Evolutionary conservation across 2,888 invertebrate species (phyloP), one percentile per base, ranked within the genome.

Genomic region (Drosophila algonquin): DNA sequence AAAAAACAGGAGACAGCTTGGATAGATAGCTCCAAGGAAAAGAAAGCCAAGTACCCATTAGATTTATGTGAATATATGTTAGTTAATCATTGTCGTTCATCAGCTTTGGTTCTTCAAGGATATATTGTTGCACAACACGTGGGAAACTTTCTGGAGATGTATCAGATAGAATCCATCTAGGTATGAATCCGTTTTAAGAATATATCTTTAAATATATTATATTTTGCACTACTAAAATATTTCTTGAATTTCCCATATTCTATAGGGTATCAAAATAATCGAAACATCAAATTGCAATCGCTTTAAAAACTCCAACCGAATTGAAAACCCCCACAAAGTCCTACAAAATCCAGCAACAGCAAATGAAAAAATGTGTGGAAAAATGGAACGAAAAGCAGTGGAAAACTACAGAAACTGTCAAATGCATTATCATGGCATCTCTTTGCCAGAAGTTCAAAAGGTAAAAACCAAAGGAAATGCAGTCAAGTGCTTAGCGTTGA

Each of bases 341-440:
- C 56, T 56, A 64, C 59, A 64, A 73, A 73, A 53, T 52, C 57
- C 18, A 35, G 71, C 44, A 16, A 32, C 56, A 27, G 10, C 58
- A 9, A 7, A 59, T 4, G 45, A 51, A 51, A 35, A 46, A 4
- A 7, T 9, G 1, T 6, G 46, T 3, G 21, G 18, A 57, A 47
- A 16, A 52, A 16, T 24, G 0, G 24, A 1, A 30, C 30, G 59
- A 55, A 32, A 44, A 44, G 56, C 27, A 40, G 6, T 27, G 40
- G 46, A 70, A 40, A 57, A 62, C 73, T 65, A 57, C 74, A 61
- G 75, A 61, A 73, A 73, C 73, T 74, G 73, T 65, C 73, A 73
- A 74, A 73, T 65, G 65, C 60, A 64, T 61, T 74, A 73, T 73
- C 74, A 58, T 51, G 55, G 54, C 46, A 67, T 67, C 74, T 73